phyloP scores from a whole-genome alignment of 1,140 invertebrate species.

The Panagrolaimus sp. region DNA sequence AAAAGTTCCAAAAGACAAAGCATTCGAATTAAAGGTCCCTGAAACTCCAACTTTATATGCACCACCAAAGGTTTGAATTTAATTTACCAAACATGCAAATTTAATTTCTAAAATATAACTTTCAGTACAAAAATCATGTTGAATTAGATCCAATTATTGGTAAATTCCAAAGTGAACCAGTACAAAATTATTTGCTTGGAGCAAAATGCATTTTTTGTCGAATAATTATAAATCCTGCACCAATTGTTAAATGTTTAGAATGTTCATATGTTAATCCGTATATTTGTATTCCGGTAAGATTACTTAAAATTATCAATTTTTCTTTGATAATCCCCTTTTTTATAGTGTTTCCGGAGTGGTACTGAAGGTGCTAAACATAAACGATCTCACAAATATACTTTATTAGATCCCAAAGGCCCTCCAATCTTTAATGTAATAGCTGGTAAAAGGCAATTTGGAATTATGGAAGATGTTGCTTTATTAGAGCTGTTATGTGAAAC shows the following conservation, averaged over 20 bases:
- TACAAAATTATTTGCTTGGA: not conserved
- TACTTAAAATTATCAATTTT: not conserved
- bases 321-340: not conserved
- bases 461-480: not conserved
- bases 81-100: no score
- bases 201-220: slow-evolving; percentile 7
- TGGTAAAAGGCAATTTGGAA: not conserved
- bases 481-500: no score
- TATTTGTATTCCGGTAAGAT: not conserved
- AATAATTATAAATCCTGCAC: slow-evolving; percentile 5
- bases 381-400: not conserved
- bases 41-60: no score
- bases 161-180: not conserved
- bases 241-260: not conserved
- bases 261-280: not conserved
- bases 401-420: not conserved
- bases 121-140: not conserved
- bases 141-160: slow-evolving; percentile 6
- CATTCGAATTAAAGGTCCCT: no score
- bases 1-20: no score
- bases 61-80: no score
- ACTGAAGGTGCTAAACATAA: not conserved
- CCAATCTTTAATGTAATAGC: not conserved
- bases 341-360: slow-evolving; percentile 4
- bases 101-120: not conserved